Evolutionary conservation across 1,140 invertebrate species (phyloP), one percentile per base, ranked within the genome.

Genomic region (Nilaparvata lugens): DNA sequence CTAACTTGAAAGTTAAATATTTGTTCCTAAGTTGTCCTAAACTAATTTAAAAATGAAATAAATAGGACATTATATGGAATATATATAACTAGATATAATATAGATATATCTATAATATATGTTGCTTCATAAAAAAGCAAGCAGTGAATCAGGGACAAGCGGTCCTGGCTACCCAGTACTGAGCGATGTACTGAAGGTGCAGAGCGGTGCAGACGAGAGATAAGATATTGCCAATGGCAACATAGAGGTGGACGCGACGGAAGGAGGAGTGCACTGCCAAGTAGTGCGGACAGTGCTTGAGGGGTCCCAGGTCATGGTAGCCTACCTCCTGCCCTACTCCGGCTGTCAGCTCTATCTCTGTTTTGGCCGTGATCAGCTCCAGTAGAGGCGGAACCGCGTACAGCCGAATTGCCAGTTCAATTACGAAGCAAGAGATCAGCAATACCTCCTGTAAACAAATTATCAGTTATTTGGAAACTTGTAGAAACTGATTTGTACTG

Each of bases 261-360:
- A 91, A 91, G 4, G 78, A 75, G 45, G 76, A 76, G 66, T 88
- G 78, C 4, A 88, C 77, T 60, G 79, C 79, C 59, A 86, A 72
- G 70, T 89, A 89, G 62, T 84, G 81, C 0, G 85, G 84, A 68
- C 86, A 89, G 62, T 85, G 76, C 14, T 79, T 77, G 6, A 89
- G 70, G 14, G 80, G 76, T 14, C 86, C 86, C 1, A 83, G 73
- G 19, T 83, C 73, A 56, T 86, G 78, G 61, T 77, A 76, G 23
- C 87, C 87, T 16, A 89, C 74, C 75, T 89, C 88, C 62, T 80
- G 78, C 0, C 88, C 87, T 2, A 86, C 78, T 19, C 85, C 86
- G 14, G 67, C 85, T 1, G 81, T 79, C 13, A 78, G 77, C 73
- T 90, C 88, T 60, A 89, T 79, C 28, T 75, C 76, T 6, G 78